Percentiles rank a stretch among this genome's conserved stretches.
phyloP scores from a whole-genome alignment of 2,797 vertebrate genomes.

The Artibeus lituratus region DNA sequence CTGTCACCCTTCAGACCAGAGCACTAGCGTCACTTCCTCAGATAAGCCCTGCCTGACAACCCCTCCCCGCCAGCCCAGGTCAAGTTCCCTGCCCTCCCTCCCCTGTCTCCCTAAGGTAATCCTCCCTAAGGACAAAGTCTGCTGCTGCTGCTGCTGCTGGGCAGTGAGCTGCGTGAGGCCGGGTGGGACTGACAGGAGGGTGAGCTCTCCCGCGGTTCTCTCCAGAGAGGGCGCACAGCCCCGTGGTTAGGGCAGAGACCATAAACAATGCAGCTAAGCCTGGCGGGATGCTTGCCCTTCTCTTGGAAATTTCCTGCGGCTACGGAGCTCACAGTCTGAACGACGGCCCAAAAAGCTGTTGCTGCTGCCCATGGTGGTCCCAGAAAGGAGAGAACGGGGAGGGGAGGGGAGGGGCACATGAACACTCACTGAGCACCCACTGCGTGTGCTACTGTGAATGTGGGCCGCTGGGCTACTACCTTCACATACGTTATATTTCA shows the following conservation, averaged over 20 bases:
- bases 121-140: not conserved
- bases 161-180: not conserved
- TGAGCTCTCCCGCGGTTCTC: not conserved
- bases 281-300: not conserved
- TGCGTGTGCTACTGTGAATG: accelerated
- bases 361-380: not conserved
- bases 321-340: not conserved
- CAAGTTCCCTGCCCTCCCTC: not conserved
- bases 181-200: accelerated
- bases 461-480: accelerated
- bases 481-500: not conserved
- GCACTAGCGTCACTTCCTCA: not conserved
- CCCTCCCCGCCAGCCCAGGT: not conserved
- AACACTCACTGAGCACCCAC: not conserved
- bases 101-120: not conserved
- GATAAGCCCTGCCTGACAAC: not conserved
- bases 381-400: not conserved
- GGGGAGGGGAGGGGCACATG: too few species aligned
- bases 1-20: not conserved
- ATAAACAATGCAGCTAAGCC: not conserved
- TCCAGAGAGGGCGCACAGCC: not conserved
- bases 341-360: not conserved
- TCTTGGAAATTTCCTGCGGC: not conserved
- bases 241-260: not conserved
- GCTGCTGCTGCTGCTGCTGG: accelerated